Conservation (phyloP, 2,113 vertebrate species). For the Notechis scutatus region DNA sequence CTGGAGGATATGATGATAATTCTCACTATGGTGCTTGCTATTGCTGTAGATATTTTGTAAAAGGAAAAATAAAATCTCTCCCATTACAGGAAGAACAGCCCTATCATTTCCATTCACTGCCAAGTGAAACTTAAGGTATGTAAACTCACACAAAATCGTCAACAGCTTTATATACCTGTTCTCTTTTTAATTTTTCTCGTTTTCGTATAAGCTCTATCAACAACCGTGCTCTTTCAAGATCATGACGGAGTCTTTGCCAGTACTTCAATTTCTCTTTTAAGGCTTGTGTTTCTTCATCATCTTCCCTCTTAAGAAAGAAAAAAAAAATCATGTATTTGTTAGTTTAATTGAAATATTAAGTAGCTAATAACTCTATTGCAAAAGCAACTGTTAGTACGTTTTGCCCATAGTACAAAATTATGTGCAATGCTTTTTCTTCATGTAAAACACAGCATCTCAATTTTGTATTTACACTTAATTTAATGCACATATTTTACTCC, state of each 20-base stretch:
- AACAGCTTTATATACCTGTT: slow-evolving; percentile 78
- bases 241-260: slow-evolving; percentile 93
- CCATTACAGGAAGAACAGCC: not conserved
- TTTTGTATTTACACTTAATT: not conserved
- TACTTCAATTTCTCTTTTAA: slow-evolving; percentile 94
- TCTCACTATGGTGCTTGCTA: not conserved
- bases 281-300: slow-evolving; percentile 86
- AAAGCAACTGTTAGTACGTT: not conserved
- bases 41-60: not conserved
- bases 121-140: not conserved
- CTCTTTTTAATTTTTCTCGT: slow-evolving; percentile 95
- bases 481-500: not conserved
- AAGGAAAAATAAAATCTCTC: not conserved
- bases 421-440: not conserved
- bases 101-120: not conserved
- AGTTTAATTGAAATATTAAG: not conserved
- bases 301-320: slow-evolving; percentile 77
- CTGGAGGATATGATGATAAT: not conserved
- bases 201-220: slow-evolving; percentile 94
- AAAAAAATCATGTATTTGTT: not conserved
- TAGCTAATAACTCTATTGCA: not conserved
- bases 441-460: not conserved
- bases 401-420: not conserved
- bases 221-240: slow-evolving; percentile 89
- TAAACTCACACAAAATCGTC: not conserved